Conservation (phyloP, 2,797 vertebrate genomes). For the Philypnodon macrostomus region DNA sequence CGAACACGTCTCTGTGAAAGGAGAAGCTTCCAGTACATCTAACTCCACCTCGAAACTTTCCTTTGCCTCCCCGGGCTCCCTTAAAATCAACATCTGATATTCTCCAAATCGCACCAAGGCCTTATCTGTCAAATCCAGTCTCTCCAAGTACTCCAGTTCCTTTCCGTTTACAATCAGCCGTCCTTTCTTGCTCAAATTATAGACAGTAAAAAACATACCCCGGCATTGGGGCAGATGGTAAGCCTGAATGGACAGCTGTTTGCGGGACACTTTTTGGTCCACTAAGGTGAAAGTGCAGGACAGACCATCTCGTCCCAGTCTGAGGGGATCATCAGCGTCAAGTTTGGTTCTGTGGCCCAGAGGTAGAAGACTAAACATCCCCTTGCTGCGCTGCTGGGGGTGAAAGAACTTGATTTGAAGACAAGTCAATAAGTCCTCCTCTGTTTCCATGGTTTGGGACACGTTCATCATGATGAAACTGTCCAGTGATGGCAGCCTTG, state of each 20-base stretch:
- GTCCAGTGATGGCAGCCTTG: too few species aligned
- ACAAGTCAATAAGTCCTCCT: slow-evolving; percentile 80
- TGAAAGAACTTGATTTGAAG: slow-evolving; percentile 85
- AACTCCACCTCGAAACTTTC: slow-evolving; percentile 83
- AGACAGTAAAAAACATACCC: slow-evolving; percentile 79
- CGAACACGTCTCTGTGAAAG: slow-evolving; percentile 74
- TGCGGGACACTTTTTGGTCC: slow-evolving; percentile 82
- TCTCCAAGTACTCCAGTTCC: slow-evolving; percentile 82
- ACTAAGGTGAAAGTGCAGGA: slow-evolving; percentile 77
- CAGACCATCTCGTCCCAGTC: slow-evolving; percentile 81
- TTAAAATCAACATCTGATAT: slow-evolving; percentile 82
- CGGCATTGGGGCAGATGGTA: slow-evolving; percentile 74
- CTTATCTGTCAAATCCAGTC: slow-evolving; percentile 77
- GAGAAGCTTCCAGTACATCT: slow-evolving; percentile 69
- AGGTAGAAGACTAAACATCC: slow-evolving; percentile 73
- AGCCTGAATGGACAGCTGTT: slow-evolving; percentile 83
- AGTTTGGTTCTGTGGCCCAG: slow-evolving; percentile 59
- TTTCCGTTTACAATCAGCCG: slow-evolving; percentile 72
- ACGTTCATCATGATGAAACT: slow-evolving; percentile 46
- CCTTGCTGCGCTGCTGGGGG: slow-evolving; percentile 70
- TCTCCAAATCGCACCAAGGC: slow-evolving; percentile 83
- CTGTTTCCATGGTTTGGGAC: slow-evolving; percentile 79
- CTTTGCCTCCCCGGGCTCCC: slow-evolving; percentile 79
- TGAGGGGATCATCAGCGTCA: slow-evolving; percentile 73
- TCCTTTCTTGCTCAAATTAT: slow-evolving; percentile 88